phyloP scores from a whole-genome alignment of 2,797 vertebrate species.

The Arctocebus calabarensis region DNA sequence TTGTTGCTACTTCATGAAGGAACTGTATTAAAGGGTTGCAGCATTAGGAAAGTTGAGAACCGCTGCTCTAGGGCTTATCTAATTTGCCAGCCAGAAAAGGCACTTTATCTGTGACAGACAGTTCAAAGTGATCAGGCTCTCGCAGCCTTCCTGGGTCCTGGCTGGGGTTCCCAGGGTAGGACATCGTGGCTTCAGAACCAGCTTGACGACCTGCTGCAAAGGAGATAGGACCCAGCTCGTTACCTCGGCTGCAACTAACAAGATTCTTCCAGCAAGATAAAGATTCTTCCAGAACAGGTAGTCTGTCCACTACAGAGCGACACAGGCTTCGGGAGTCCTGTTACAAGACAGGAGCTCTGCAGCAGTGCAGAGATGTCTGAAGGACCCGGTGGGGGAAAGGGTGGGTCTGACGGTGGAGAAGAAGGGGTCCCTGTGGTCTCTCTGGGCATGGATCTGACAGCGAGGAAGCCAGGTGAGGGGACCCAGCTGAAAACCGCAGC shows the following conservation, averaged over 20 bases:
- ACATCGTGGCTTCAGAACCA: background rate
- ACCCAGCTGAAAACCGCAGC: background rate
- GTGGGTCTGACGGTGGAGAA: fast-evolving
- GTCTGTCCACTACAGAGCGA: background rate
- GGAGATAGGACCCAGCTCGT: background rate
- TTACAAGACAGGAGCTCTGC: background rate
- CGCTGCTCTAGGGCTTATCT: background rate
- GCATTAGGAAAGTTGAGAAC: too few relatives aligned
- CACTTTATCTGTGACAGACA: background rate
- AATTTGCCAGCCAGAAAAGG: background rate
- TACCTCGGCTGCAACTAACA: background rate
- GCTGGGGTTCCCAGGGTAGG: background rate
- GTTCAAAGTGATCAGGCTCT: background rate
- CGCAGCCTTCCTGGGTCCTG: background rate
- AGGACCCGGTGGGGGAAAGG: background rate
- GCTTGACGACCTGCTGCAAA: background rate
- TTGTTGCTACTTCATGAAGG: too few relatives aligned
- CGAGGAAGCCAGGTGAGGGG: background rate
- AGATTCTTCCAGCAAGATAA: background rate
- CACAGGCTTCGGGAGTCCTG: background rate
- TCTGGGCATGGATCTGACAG: background rate
- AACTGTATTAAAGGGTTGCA: too few relatives aligned
- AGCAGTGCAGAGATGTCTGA: background rate
- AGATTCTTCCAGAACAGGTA: background rate
- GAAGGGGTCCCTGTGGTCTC: background rate